A percentile compares a stretch with the other conserved stretches of the same genome.
Evolutionary conservation across 2,888 invertebrate species (phyloP).

Genomic region (Caenorhabditis sulstoni): DNA sequence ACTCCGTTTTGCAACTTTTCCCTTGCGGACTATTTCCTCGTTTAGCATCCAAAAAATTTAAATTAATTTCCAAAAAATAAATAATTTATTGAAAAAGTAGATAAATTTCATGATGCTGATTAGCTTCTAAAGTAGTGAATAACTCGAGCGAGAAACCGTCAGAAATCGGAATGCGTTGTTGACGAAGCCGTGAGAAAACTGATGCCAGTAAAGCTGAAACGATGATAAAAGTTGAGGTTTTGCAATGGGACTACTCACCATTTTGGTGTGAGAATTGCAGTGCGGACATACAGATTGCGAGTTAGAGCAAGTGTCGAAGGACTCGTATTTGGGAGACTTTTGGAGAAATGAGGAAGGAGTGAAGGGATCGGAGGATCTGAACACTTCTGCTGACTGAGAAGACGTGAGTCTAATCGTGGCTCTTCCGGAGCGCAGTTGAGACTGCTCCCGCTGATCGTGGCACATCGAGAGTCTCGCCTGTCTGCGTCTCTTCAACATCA

Average conservation of each 20-base stretch:
- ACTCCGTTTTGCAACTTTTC: no score
- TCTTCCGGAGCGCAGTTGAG: conserved; percentile 29
- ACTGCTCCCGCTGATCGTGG: conserved; percentile 44
- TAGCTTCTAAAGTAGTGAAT: conserved; percentile 56
- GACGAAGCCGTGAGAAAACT: conserved; percentile 55
- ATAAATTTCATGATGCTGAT: no score
- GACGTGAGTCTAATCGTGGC: conserved; percentile 33
- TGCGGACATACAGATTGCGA: conserved; percentile 34
- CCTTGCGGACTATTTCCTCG: no score
- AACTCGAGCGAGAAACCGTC: conserved; percentile 46
- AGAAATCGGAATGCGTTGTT: conserved; percentile 55
- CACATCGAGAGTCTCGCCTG: conserved; percentile 57
- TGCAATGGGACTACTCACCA: conserved; percentile 11
- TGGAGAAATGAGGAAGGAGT: conserved; percentile 5
- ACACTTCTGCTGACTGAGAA: conserved; percentile 44
- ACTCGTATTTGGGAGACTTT: conserved; percentile 34
- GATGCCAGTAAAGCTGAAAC: conserved; percentile 55
- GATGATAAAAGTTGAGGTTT: background rate
- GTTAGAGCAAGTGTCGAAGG: conserved; percentile 19
- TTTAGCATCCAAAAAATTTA: no score
- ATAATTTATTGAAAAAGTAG: background rate
- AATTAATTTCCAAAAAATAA: no score
- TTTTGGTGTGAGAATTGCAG: conserved; percentile 40
- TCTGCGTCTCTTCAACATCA: conserved; percentile 42
- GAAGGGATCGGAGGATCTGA: conserved; percentile 16